Percentiles rank a stretch among this genome's conserved stretches.
These are phyloP conservation scores for Thrips palmi DNA, from an alignment of 1,140 invertebrate species.

Conservation along the genomic window DNA sequence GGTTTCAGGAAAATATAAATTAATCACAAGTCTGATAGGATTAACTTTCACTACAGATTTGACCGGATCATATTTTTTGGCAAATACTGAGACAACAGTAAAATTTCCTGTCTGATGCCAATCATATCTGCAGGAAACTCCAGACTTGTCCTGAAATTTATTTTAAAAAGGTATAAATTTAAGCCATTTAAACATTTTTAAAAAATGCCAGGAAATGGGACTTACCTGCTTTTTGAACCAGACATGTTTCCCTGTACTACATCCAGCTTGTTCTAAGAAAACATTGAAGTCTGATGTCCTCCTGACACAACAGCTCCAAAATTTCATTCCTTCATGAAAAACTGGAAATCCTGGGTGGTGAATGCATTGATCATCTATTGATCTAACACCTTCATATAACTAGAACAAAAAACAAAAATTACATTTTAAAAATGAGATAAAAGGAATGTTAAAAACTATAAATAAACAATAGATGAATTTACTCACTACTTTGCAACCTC, in stretches of 20 bases:
- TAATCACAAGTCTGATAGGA: slow-evolving; percentile 57
- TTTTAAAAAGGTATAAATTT: slow-evolving; percentile 7
- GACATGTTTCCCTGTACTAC: slow-evolving; percentile 60
- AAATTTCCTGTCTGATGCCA: slow-evolving; percentile 77
- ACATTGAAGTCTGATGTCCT: slow-evolving; percentile 84
- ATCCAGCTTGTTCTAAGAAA: slow-evolving; percentile 79
- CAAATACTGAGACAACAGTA: slow-evolving; percentile 75
- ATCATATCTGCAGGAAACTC: slow-evolving; percentile 70
- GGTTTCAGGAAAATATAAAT: slow-evolving; percentile 64
- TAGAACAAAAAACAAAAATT: slow-evolving; percentile 19
- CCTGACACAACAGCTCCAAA: slow-evolving; percentile 90
- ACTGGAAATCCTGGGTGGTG: slow-evolving; percentile 82
- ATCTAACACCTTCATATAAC: slow-evolving; percentile 48
- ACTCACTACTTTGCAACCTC: slow-evolving; percentile 50
- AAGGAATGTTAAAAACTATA: slow-evolving; percentile 1
- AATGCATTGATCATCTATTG: slow-evolving; percentile 45
- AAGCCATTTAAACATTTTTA: neutral
- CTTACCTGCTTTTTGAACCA: slow-evolving; percentile 62
- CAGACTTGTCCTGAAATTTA: slow-evolving; percentile 11
- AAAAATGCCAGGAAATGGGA: slow-evolving; percentile 1
- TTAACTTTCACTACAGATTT: slow-evolving; percentile 62
- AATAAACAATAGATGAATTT: neutral
- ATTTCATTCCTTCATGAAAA: slow-evolving; percentile 97
- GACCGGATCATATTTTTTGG: slow-evolving; percentile 72
- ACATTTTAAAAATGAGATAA: neutral